Percentiles rank a stretch among this genome's conserved stretches.
phyloP scores from a whole-genome alignment of 2,888 invertebrate species.

The Agrilus mali region DNA sequence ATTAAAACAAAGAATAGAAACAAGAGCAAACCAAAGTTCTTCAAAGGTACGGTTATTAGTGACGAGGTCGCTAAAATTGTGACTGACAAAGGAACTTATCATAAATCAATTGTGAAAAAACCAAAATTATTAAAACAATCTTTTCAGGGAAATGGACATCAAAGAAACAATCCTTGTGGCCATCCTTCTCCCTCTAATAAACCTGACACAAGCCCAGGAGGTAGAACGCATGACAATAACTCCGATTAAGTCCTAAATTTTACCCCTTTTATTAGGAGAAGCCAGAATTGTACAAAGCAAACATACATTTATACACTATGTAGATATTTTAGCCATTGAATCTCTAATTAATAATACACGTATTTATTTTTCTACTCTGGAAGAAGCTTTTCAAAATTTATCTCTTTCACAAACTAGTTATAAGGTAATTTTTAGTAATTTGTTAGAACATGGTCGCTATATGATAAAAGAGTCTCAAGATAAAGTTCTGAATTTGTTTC shows the following conservation, averaged over 20 bases:
- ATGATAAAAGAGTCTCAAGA: too few relatives aligned
- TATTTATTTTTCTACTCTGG: background rate
- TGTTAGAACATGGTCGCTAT: too few relatives aligned
- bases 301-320: too few relatives aligned
- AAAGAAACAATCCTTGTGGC: background rate
- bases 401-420: too few relatives aligned
- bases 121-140: background rate
- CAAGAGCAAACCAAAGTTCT: conserved; percentile 3
- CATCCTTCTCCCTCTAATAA: background rate
- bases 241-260: too few relatives aligned
- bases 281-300: too few relatives aligned
- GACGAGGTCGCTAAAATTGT: conserved; percentile 1
- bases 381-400: too few relatives aligned
- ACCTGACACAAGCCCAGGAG: too few relatives aligned
- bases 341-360: background rate
- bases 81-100: background rate
- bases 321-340: background rate
- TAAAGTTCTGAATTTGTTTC: too few relatives aligned
- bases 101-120: conserved; percentile 2
- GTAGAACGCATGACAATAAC: too few relatives aligned
- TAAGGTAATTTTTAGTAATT: too few relatives aligned
- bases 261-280: too few relatives aligned
- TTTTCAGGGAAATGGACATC: background rate
- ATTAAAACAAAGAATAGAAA: conserved; percentile 1
- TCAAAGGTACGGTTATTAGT: background rate